Conservation (phyloP, 1,140 invertebrate species). For the Dysdera silvatica region DNA sequence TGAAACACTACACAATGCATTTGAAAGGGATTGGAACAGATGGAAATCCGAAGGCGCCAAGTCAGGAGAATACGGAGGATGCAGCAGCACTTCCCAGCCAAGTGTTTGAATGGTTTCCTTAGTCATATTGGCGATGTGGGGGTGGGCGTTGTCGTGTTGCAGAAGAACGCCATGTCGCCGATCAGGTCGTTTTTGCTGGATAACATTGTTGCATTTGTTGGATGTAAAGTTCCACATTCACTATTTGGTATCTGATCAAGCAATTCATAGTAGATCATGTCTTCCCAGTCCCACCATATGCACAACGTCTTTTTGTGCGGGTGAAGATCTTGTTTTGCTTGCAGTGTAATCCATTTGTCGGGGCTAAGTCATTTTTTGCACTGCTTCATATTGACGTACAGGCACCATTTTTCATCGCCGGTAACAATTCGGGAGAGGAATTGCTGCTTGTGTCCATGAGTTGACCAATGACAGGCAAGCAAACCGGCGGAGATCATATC, state of each 20-base stretch:
- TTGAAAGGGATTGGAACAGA: constrained; percentile 30
- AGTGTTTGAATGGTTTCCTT: constrained; percentile 37
- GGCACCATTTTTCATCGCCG: constrained; percentile 17
- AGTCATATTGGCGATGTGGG: constrained; percentile 33
- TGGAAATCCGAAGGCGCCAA: constrained; percentile 44
- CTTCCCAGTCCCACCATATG: constrained; percentile 25
- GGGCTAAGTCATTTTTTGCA: constrained; percentile 6
- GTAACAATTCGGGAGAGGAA: constrained; percentile 17
- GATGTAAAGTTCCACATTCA: constrained; percentile 15
- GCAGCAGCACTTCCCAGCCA: constrained; percentile 45
- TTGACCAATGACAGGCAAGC: not conserved
- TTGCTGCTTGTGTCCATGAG: constrained; percentile 1
- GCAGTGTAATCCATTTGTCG: not conserved
- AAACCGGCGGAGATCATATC: constrained; percentile 1
- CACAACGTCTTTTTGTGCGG: constrained; percentile 17
- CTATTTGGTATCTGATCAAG: constrained; percentile 17
- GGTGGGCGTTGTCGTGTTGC: constrained; percentile 36
- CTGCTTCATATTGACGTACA: constrained; percentile 15
- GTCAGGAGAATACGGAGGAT: constrained; percentile 46
- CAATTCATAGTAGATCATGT: constrained; percentile 11
- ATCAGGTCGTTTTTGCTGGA: constrained; percentile 7
- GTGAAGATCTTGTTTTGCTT: constrained; percentile 6
- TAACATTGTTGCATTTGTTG: constrained; percentile 17
- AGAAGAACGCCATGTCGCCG: not conserved
- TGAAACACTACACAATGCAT: not conserved